These are phyloP conservation scores for Neodontobutis hainanensis DNA, from an alignment of 2,113 vertebrate species.

Conservation along the genomic window DNA sequence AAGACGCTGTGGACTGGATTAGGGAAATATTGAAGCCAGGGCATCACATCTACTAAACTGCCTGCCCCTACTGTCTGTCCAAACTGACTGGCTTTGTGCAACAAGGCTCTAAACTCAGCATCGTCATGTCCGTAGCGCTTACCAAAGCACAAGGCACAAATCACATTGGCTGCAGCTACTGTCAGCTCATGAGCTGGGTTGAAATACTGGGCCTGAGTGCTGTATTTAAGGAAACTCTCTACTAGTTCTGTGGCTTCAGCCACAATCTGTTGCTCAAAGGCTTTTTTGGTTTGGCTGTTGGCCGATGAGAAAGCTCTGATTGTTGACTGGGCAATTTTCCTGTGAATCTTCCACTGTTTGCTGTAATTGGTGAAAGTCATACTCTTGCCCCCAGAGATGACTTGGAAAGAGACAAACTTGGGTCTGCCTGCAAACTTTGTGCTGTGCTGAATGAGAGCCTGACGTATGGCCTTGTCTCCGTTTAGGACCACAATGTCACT, in stretches of 20 bases:
- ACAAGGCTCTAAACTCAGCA: conserved; percentile 78
- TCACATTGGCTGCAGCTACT: conserved; percentile 82
- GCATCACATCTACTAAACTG: conserved; percentile 85
- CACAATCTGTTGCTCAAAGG: conserved; percentile 80
- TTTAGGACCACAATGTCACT: conserved; percentile 82
- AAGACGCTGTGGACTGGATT: conserved; percentile 82
- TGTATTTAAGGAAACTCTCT: conserved; percentile 63
- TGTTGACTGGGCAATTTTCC: conserved; percentile 80
- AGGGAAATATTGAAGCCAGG: conserved; percentile 84
- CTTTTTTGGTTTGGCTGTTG: conserved; percentile 72
- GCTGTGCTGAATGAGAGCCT: conserved; percentile 81
- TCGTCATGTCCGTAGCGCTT: conserved; percentile 81
- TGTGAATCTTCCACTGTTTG: conserved; percentile 79
- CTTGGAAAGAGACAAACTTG: conserved; percentile 84
- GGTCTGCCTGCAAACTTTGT: conserved; percentile 85
- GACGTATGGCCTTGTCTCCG: conserved; percentile 78
- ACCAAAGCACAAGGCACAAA: conserved; percentile 85
- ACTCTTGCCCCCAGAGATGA: conserved; percentile 79
- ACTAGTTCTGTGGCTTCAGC: conserved; percentile 79
- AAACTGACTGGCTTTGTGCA: conserved; percentile 74
- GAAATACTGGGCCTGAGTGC: conserved; percentile 61
- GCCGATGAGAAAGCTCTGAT: conserved; percentile 80
- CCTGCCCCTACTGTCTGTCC: conserved; percentile 83
- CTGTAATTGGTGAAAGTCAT: conserved; percentile 79
- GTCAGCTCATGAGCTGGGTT: conserved; percentile 76